A percentile compares a stretch with the other conserved stretches of the same genome.
These are phyloP conservation scores for Cotesia chilonis DNA, from an alignment of 1,140 invertebrate genomes.

Conservation along the genomic window DNA sequence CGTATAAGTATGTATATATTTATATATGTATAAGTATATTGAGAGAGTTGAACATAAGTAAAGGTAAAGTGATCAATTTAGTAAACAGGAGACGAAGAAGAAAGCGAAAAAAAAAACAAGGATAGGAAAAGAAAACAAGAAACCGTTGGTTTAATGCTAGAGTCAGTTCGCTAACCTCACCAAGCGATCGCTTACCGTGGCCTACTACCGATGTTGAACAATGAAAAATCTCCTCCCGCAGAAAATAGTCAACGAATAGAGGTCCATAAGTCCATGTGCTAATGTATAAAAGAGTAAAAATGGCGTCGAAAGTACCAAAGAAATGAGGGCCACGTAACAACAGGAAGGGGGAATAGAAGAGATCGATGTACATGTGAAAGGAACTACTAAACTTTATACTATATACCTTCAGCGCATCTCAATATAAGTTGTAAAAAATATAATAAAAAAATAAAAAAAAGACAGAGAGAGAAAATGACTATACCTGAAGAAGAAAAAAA, in stretches of 20 bases:
- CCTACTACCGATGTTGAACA: constrained; percentile 34
- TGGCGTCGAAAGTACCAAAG: not conserved
- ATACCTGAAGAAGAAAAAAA: not conserved
- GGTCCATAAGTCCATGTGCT: constrained; percentile 1
- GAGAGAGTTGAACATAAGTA: not conserved
- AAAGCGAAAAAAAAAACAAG: not conserved
- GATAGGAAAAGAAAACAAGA: constrained; percentile 18
- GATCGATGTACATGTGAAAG: not conserved
- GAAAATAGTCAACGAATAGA: constrained; percentile 12
- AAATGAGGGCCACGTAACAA: not conserved
- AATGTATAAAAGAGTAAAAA: constrained; percentile 7
- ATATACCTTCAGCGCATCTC: constrained; percentile 1
- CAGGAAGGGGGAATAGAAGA: not conserved
- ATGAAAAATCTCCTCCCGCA: constrained; percentile 24
- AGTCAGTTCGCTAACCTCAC: constrained; percentile 35
- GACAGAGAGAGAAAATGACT: not conserved
- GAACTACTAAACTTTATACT: not conserved
- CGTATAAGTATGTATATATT: not conserved
- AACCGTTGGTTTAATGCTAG: constrained; percentile 16
- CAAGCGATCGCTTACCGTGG: constrained; percentile 27
- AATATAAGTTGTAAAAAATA: not conserved
- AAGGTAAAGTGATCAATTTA: constrained; percentile 20
- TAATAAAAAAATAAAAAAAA: not conserved
- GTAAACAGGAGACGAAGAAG: not conserved
- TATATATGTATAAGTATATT: constrained; percentile 3